Base-by-base conservation (phyloP, 2,888 invertebrate species). In the Dichetophora obliterata region DNA sequence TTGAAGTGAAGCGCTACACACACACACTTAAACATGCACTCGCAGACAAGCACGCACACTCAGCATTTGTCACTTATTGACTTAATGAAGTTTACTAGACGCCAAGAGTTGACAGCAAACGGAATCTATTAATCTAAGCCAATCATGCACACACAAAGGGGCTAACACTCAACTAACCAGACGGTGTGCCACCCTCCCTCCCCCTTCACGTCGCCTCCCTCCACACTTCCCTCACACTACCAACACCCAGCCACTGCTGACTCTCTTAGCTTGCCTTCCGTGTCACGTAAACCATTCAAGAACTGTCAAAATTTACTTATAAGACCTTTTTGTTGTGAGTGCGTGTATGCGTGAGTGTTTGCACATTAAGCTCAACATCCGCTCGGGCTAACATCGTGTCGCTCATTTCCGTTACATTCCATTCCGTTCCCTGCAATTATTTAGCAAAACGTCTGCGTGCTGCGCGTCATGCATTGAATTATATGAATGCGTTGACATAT, bases 241-340 rank as follows among this genome's bases (percentile, higher is more conserved):
- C n/a, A n/a, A n/a, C n/a, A n/a, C n/a, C n/a, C n/a, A 22, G 6
- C 66, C 19, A 24, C 43, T 48, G 11, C 48, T 66, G 11, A 5
- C 66, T 59, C 11, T 27, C 27, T 59, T 14, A 5, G 27, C 27
- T 11, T 11, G 19, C 34, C 22, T 48, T 66, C 43, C 66, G 66
- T 37, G 66, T 43, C 66, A 27, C 43, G 50, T 50, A 50, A 50
- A 5, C 48, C 68, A 68, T 34, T n/a, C 34, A 65, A 22, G 50
- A 68, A 50, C 68, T 68, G 68, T 68, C 68, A 68, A 50, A 68
- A 59, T 68, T 22, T 48, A 68, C 68, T 68, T 24, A 24, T 50
- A 22, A 66, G 68, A 6, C 34, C 16, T 22, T 31, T 37, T n/a
- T 19, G 50, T 66, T 37, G 16, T 31, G 27, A 5, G 61, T 63